phyloP scores from a whole-genome alignment of 2,888 invertebrate species.

The Sarcophaga subvicina region DNA sequence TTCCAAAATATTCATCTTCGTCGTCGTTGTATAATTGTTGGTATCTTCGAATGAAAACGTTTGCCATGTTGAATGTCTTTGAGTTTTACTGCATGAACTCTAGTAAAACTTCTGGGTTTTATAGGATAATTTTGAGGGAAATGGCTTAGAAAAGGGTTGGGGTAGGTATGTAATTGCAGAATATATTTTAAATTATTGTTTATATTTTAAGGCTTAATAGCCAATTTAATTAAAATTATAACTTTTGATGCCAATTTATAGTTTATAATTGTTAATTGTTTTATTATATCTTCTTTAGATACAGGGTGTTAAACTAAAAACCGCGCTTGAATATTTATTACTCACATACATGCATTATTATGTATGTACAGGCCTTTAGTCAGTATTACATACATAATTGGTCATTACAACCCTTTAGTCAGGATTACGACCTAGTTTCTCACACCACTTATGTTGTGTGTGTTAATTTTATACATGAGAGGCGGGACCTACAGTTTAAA shows the following conservation, averaged over 20 bases:
- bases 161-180: background rate
- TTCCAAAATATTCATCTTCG: conserved; percentile 9
- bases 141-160: no score
- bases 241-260: conserved; percentile 1
- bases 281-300: no score
- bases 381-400: no score
- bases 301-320: no score
- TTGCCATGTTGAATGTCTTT: background rate
- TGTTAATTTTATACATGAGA: no score
- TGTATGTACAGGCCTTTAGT: no score
- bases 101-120: background rate
- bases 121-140: background rate
- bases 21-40: background rate
- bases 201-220: conserved; percentile 3
- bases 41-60: background rate
- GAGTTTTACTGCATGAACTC: background rate
- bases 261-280: background rate
- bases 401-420: no score
- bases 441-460: no score
- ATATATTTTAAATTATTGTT: background rate
- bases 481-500: no score
- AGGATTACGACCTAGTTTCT: no score
- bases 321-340: no score
- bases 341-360: no score
- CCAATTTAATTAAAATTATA: conserved; percentile 10